Conservation (phyloP, 2,113 vertebrate species). For the Mormyrus lacerda region DNA sequence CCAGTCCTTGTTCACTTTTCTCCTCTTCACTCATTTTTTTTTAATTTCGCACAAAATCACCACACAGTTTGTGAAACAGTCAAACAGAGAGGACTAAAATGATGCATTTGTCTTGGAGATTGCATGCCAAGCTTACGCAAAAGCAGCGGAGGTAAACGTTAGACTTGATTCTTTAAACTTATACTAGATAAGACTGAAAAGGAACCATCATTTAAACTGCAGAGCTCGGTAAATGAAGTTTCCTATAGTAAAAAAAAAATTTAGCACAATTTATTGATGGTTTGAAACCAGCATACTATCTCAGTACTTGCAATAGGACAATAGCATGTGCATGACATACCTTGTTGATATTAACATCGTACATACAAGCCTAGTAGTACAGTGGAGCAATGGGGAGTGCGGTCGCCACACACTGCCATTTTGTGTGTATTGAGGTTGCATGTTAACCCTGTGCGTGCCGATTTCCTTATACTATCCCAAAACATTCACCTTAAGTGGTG, state of each 20-base stretch:
- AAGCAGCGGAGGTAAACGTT: neutral
- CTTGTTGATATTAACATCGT: neutral
- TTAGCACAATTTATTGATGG: neutral
- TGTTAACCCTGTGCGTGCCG: too few relatives aligned
- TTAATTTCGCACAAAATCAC: neutral
- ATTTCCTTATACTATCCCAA: too few relatives aligned
- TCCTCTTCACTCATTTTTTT: neutral
- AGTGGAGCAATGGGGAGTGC: neutral
- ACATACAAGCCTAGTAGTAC: neutral
- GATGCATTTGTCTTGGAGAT: neutral
- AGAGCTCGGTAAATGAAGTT: neutral
- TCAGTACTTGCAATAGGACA: neutral
- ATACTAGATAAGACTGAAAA: neutral
- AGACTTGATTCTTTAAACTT: neutral
- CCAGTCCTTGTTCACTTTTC: neutral
- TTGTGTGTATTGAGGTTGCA: too few relatives aligned
- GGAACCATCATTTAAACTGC: neutral
- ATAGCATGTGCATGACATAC: neutral
- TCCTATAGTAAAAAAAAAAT: neutral
- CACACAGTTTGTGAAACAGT: neutral
- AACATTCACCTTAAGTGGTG: too few relatives aligned
- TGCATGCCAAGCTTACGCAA: neutral
- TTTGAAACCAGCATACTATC: neutral
- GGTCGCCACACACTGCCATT: too few relatives aligned
- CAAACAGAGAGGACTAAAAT: neutral